These are phyloP conservation scores for Calliopsis andreniformis DNA, from an alignment of 1,140 invertebrate species.

Conservation along the genomic window DNA sequence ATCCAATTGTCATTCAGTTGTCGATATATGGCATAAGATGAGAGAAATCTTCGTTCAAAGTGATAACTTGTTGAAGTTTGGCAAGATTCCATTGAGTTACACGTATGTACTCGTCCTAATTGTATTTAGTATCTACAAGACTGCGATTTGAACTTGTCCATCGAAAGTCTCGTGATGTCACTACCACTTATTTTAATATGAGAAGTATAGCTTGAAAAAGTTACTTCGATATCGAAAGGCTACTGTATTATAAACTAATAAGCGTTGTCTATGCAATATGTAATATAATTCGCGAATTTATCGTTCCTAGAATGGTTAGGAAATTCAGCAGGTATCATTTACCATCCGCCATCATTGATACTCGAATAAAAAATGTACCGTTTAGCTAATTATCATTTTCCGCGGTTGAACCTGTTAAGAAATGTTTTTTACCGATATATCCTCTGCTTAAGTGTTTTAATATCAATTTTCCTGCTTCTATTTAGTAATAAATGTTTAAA, in stretches of 20 bases:
- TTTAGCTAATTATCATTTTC: neutral
- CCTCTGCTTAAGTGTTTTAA: neutral
- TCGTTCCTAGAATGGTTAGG: slow-evolving; percentile 26
- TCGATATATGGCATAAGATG: neutral
- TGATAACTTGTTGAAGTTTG: neutral
- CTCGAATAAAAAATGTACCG: neutral
- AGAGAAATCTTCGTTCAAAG: neutral
- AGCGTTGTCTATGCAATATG: slow-evolving; percentile 38
- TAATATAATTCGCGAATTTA: slow-evolving; percentile 23
- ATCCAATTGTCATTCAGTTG: neutral
- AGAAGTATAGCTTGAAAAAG: neutral
- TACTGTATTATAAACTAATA: slow-evolving; percentile 30
- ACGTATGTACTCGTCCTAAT: neutral
- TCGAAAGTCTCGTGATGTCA: neutral
- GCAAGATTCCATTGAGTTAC: neutral
- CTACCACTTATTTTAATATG: slow-evolving; percentile 32
- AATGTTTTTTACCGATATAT: neutral
- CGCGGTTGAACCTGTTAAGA: neutral
- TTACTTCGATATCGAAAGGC: slow-evolving; percentile 16
- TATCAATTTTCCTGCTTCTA: neutral
- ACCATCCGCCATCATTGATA: neutral
- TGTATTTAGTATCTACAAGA: slow-evolving; percentile 37
- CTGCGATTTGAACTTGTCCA: neutral
- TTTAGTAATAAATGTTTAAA: neutral
- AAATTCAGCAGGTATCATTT: neutral